Base-by-base conservation (phyloP, 2,113 vertebrate genomes). In the Nycticorax nycticorax region DNA sequence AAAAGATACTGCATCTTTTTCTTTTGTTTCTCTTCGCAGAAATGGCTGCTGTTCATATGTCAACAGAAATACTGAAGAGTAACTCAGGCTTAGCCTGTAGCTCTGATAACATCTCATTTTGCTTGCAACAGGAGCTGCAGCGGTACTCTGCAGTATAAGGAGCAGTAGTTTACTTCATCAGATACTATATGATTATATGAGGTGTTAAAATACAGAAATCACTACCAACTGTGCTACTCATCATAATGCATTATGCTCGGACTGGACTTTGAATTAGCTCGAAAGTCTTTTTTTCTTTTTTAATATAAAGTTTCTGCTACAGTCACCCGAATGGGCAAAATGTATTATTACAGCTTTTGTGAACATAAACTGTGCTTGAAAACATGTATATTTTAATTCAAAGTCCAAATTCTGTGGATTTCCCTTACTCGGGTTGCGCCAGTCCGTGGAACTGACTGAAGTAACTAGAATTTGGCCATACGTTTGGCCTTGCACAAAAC, bases 11-110 rank as follows among this genome's bases (percentile, higher is more conserved):
- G 9, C 3, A 30, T 37, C 66, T 97, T 67, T 96, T 96, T 85
- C 84, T 94, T 96, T 91, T 93, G 47, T 96, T 97, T 89, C 60
- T 84, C 39, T 35, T 93, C 81, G 90, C 53, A 91, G 76, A 96
- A 96, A 80, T 33, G 21, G 53, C 22, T 57, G 73, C 35, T 81
- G 74, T 68, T 95, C 47, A 35, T 74, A 94, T 12, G 27, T 83
- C 90, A 88, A 76, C 33, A 95, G 84, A 96, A 96, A 93, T 68
- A 91, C 52, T 88, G 50, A 78, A 39, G 24, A 92, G 20, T 68
- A 69, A 57, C 66, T 81, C 74, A 9, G 48, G 64, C 35, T 97
- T 78, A 73, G 33, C 72, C 45, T 63, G 39, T 73, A 94, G 48
- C 66, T 91, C 45, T 85, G 68, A 56, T 73, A 93, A 66, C 20